Percentiles rank a stretch among this genome's conserved stretches.
Evolutionary conservation across 53 echinoderm and acorn worm species (phyloP).

Genomic region (Holothuria leucospilota): DNA sequence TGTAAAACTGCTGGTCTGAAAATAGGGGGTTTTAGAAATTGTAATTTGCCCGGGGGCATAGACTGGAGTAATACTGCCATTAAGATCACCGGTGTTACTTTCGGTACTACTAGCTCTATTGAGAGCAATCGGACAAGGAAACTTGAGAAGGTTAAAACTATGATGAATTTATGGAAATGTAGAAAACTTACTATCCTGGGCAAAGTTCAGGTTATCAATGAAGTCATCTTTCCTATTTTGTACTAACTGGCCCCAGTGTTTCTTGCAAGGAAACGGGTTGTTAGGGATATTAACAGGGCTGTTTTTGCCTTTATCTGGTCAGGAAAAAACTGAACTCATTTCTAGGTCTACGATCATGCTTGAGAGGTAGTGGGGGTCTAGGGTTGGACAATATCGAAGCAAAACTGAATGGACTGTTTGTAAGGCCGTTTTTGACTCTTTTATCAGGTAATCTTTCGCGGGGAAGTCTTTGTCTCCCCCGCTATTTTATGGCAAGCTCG

Average conservation of each 20-base stretch:
- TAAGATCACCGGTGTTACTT: neutral
- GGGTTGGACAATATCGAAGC: neutral
- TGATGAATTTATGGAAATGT: neutral
- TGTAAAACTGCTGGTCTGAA: no score
- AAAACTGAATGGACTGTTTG: conserved; percentile 26
- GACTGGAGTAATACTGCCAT: no score
- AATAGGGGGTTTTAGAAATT: no score
- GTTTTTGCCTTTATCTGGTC: conserved; percentile 22
- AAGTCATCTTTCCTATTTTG: no score
- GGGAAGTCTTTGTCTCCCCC: neutral
- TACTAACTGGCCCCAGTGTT: no score
- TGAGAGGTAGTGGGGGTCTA: neutral
- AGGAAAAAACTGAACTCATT: neutral
- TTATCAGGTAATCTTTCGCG: neutral
- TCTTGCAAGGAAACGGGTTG: neutral
- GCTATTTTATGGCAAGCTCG: conserved; percentile 12
- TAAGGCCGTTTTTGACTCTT: conserved; percentile 1
- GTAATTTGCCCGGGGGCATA: no score
- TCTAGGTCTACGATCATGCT: neutral
- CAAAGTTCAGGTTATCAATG: no score
- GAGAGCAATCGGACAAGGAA: neutral
- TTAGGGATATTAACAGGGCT: neutral
- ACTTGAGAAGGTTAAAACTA: neutral
- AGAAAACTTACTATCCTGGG: no score
- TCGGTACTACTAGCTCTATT: conserved; percentile 6